These are phyloP conservation scores for Brenthis ino DNA, from an alignment of 2,888 invertebrate genomes.

Conservation along the genomic window DNA sequence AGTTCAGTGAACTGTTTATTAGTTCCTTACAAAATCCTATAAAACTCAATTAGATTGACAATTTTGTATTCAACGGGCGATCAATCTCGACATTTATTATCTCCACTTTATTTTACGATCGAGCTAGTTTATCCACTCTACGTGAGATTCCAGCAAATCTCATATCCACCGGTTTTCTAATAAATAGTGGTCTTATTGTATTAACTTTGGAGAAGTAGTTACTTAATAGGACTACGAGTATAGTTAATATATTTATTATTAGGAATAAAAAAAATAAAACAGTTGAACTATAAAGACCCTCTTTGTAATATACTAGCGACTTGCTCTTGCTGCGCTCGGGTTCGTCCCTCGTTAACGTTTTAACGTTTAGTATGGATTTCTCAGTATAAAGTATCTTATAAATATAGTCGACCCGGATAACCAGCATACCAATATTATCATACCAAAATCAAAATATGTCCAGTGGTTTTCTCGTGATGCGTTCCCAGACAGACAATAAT, in stretches of 20 bases:
- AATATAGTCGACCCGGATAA: too few species aligned
- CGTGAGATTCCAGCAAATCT: slow-evolving; percentile 18
- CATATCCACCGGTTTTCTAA: slow-evolving; percentile 14
- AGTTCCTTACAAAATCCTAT: slow-evolving; percentile 17
- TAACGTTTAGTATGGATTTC: too few species aligned
- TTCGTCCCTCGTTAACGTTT: too few species aligned
- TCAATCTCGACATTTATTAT: slow-evolving; percentile 30
- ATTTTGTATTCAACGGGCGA: slow-evolving; percentile 27
- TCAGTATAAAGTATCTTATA: too few species aligned
- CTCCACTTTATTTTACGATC: slow-evolving; percentile 27
- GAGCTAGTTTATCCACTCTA: slow-evolving; percentile 3
- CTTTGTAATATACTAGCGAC: too few species aligned
- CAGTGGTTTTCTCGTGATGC: too few species aligned
- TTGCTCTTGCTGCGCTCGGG: too few species aligned
- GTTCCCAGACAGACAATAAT: too few species aligned
- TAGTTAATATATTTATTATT: not conserved
- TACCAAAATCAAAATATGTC: too few species aligned
- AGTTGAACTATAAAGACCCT: too few species aligned
- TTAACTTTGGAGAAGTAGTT: not conserved
- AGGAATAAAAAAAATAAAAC: too few species aligned
- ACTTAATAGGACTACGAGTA: not conserved
- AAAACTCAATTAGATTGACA: slow-evolving; percentile 25
- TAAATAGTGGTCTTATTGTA: slow-evolving; percentile 2
- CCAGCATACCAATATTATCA: too few species aligned
- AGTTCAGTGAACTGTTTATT: slow-evolving; percentile 29